Evolutionary conservation across 1,140 invertebrate species (phyloP), one percentile per base, ranked within the genome.

Genomic region (Mylabris phalerata): DNA sequence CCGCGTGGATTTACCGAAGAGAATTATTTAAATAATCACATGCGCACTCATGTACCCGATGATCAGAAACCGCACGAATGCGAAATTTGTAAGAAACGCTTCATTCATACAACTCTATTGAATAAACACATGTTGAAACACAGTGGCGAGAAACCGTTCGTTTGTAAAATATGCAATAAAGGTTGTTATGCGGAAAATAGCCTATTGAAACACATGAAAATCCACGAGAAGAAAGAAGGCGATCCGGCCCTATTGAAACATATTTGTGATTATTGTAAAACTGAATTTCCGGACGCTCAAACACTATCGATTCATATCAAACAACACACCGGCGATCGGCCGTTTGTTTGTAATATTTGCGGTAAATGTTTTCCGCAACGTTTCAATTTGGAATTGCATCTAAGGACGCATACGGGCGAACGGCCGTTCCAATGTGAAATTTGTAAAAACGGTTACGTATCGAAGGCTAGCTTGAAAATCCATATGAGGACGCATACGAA

Each of bases 371-470:
- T 84, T 62, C 82, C 82, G 40, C 80, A 82, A 44, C 81, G 82
- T 62, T 81, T 80, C 44, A 82, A 82, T 63, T 70, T 82, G 13
- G 79, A 85, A 73, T 80, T 87, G 57, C 85, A 87, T 73, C 81
- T 84, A 73, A 73, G 85, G 63, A 85, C 84, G 40, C 84, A 86
- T 70, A 85, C 84, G 10, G 72, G 72, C 9, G 72, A 74, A 63
- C 55, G 70, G 48, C 71, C 71, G n/a, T 74, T 74, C 54, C 61
- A 63, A 40, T 78, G 75, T 62, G 70, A 75, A 51, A 60, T 74
- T 26, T 77, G 76, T 47, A 73, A 75, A 60, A 76, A 76, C 55
- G 71, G 68, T 43, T 73, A 74, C 49, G 71, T 73, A 10, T 73
- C 71, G 0, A 79, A 77, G 66, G 77, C 75, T n/a, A 76, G 78